A percentile compares a stretch with the other conserved stretches of the same genome.
Evolutionary conservation across 1,140 invertebrate species (phyloP).

Genomic region (Drosophila athabasca): DNA sequence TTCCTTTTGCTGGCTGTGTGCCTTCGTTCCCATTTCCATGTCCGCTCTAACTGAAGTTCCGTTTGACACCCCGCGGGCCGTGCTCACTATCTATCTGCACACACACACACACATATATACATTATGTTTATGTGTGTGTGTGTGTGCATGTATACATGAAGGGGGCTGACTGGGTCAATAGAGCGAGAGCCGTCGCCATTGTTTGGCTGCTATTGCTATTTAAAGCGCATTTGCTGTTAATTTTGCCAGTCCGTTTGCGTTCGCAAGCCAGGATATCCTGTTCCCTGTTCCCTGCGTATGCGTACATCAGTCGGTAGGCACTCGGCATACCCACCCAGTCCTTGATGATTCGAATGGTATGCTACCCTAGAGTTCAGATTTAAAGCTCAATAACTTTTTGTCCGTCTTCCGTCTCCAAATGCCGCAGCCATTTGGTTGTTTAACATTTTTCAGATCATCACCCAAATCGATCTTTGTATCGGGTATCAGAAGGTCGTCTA

Average conservation of each 20-base stretch:
- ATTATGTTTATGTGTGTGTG: neutral
- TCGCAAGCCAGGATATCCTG: conserved; percentile 70
- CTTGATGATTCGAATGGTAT: no score
- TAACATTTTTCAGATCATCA: no score
- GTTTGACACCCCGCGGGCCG: conserved; percentile 42
- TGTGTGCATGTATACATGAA: conserved; percentile 2
- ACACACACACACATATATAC: conserved; percentile 11
- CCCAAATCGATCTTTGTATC: no score
- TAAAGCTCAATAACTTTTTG: no score
- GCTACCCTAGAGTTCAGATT: no score
- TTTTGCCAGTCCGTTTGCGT: conserved; percentile 73
- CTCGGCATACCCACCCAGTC: neutral
- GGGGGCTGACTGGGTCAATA: conserved; percentile 67
- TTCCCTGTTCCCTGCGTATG: conserved; percentile 47
- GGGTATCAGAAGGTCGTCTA: neutral
- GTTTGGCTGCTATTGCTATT: conserved; percentile 75
- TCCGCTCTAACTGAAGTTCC: conserved; percentile 71
- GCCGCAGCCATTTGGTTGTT: no score
- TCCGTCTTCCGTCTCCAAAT: no score
- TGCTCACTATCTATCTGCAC: conserved; percentile 40
- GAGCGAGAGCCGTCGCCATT: conserved; percentile 57
- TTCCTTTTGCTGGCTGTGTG: conserved; percentile 66
- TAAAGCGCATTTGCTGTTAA: conserved; percentile 80
- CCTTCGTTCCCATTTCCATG: conserved; percentile 61
- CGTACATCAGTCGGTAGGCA: neutral